These are phyloP conservation scores for Anas capensis DNA, from an alignment of 2,797 vertebrate genomes.

Conservation along the genomic window DNA sequence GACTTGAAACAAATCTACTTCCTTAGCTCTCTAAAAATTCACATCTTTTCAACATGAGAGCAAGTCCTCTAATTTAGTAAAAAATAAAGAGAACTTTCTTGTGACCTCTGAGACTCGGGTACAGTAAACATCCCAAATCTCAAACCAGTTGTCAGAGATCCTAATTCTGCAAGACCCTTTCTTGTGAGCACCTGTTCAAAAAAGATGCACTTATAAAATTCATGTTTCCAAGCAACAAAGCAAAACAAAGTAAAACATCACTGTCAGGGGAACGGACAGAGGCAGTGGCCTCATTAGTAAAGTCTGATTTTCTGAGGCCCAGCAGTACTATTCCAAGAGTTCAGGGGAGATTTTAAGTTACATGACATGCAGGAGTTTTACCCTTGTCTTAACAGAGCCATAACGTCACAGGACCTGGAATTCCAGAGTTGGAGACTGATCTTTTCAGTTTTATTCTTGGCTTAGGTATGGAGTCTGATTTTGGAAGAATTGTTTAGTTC, in stretches of 20 bases:
- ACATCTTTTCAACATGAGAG: neutral
- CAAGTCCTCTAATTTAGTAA: neutral
- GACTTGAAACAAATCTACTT: neutral
- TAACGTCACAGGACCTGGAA: neutral
- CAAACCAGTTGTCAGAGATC: neutral
- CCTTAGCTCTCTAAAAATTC: neutral
- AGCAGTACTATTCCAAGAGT: neutral
- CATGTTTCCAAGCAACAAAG: constrained; percentile 36
- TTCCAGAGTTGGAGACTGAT: neutral
- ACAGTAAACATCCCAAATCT: neutral
- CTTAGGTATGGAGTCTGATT: neutral
- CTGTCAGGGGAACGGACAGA: neutral
- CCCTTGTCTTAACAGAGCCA: neutral
- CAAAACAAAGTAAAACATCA: neutral
- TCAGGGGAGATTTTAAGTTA: neutral
- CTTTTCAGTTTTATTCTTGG: neutral
- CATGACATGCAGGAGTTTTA: neutral
- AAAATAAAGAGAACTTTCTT: neutral
- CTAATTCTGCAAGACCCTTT: neutral
- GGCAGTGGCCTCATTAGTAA: neutral
- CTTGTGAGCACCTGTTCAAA: neutral
- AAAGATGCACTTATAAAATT: neutral
- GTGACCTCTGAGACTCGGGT: neutral
- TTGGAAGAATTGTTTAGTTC: neutral
- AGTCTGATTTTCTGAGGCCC: neutral